Base-by-base conservation (phyloP, 1,140 invertebrate genomes). In the Ceratina australensis region DNA sequence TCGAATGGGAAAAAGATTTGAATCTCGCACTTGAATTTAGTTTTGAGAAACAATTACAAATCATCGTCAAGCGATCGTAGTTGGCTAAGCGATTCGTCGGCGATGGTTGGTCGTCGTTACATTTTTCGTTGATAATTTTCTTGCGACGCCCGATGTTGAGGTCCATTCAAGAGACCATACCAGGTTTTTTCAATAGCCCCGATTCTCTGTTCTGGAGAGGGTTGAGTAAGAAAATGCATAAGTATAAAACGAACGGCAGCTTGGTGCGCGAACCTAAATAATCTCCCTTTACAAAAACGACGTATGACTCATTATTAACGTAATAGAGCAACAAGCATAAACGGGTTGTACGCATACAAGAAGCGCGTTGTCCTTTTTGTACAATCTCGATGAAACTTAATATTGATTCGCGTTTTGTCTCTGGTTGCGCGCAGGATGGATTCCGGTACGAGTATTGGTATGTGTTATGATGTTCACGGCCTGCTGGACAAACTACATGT, bases 401-500 rank as follows among this genome's bases (percentile, higher is more conserved):
- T 33, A 33, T 7, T 10, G 33, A 42, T 10, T 42, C 5, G 33
- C 8, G 3, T 42, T 10, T 42, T 7, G 3, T 42, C 33, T 42
- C 2, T 42, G 33, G 33, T 42, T 42, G 33, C 8, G 33, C 33
- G 0, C 49, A 91, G 89, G 42, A 89, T 90, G 86, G 68, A 68
- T 91, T 0, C 90, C 89, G 3, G 63, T 77, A 18, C 87, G 94
- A 42, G 91, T 93, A 47, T 89, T 94, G 69, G 90, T 96, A n/a
- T 94, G 93, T 72, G 79, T 95, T 20, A 95, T 96, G 95, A 89
- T 95, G 81, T 95, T 96, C 82, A 94, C 94, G 50, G 93, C 93
- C 69, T 95, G 95, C 61, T 95, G 95, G 91, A 92, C 95, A n/a
- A 93, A 93, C 47, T 96, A 96, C 87, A 94, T 95, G 93, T 93